A percentile compares a stretch with the other conserved stretches of the same genome.
Conservation (phyloP, 2,797 vertebrate genomes). For the Apodemus agrarius region DNA sequence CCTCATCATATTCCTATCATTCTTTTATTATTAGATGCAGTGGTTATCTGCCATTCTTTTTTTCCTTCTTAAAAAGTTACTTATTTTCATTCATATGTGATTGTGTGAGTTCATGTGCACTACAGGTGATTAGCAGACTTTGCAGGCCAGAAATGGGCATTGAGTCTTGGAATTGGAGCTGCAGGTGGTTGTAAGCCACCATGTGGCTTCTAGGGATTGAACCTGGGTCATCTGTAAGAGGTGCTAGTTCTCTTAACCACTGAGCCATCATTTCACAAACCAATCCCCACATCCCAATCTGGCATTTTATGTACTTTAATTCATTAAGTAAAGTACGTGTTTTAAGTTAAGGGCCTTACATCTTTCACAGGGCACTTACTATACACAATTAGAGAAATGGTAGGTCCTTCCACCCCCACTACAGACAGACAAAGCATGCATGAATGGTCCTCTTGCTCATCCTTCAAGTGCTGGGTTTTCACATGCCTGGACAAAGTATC, state of each 20-base stretch:
- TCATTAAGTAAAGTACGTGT: conserved; percentile 36
- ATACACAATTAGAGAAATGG: not conserved
- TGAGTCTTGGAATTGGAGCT: not conserved
- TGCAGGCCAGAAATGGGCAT: not conserved
- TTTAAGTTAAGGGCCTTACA: not conserved
- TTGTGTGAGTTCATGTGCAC: not conserved
- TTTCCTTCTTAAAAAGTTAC: not conserved
- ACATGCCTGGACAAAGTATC: not conserved
- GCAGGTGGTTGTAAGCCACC: not conserved
- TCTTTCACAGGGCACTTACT: not conserved
- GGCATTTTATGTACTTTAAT: conserved; percentile 21
- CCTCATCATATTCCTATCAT: not conserved
- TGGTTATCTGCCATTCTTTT: not conserved
- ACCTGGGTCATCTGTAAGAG: not conserved
- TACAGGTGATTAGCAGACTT: not conserved
- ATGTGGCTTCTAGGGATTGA: not conserved
- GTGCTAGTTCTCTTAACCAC: not conserved
- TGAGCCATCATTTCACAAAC: not conserved
- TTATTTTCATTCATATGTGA: not conserved
- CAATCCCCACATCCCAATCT: not conserved
- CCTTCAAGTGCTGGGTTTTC: not conserved
- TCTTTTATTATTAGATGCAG: conserved; percentile 21
- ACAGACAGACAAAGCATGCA: not conserved
- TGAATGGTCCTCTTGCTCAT: not conserved
- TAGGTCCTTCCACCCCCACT: too few relatives aligned